Conservation (phyloP, 2,888 invertebrate species). For the Sarcophaga rosellei region DNA sequence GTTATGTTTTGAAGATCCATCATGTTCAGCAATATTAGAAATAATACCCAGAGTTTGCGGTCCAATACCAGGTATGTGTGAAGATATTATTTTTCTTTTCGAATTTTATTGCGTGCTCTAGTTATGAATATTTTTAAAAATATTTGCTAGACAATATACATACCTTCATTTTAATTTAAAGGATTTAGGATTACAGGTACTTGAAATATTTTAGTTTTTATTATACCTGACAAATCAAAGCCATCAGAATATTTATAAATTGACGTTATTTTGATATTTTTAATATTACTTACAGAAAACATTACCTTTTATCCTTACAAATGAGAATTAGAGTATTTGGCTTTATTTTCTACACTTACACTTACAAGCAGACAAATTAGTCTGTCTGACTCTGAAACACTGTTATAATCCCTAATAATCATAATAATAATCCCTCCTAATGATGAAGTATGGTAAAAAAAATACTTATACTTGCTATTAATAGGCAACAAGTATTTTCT, state of each 20-base stretch:
- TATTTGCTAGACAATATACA: too few relatives aligned
- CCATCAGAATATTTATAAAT: too few relatives aligned
- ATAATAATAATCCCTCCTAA: background rate
- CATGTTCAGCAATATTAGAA: slow-evolving; percentile 94
- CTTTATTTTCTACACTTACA: too few relatives aligned
- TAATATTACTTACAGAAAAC: too few relatives aligned
- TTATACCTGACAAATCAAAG: background rate
- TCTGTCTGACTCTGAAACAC: background rate
- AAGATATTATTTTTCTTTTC: too few relatives aligned
- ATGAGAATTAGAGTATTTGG: too few relatives aligned
- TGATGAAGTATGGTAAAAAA: background rate
- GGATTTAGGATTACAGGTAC: background rate
- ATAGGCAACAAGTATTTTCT: background rate
- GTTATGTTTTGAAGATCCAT: slow-evolving; percentile 94
- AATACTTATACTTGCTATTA: background rate
- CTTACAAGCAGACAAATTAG: background rate
- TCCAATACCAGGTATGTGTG: slow-evolving; percentile 91
- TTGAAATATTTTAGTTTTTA: background rate
- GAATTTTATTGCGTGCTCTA: too few relatives aligned
- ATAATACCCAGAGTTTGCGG: slow-evolving; percentile 96
- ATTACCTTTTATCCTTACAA: too few relatives aligned
- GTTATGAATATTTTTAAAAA: too few relatives aligned
- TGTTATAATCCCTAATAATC: background rate
- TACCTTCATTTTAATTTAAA: background rate
- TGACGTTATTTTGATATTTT: too few relatives aligned